Percentiles rank a stretch among this genome's conserved stretches.
phyloP scores from a whole-genome alignment of 2,888 invertebrate species.

The Ectemnius continuus region DNA sequence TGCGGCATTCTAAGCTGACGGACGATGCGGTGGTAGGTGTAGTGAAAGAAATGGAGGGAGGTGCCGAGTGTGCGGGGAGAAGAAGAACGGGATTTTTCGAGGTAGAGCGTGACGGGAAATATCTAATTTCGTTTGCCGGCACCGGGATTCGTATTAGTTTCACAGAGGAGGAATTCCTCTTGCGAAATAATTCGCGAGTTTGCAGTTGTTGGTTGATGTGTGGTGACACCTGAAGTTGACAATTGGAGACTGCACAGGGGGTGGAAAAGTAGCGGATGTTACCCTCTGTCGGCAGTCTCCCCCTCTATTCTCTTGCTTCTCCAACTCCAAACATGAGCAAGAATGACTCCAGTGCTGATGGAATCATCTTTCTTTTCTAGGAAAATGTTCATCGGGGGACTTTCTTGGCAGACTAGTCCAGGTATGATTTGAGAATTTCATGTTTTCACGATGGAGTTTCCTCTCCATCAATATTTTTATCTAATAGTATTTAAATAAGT shows the following conservation, averaged over 20 bases:
- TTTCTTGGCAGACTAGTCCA: slow-evolving; percentile 99
- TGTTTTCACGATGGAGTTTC: not conserved
- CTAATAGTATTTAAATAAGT: no score
- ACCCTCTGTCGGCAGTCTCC: slow-evolving; percentile 67
- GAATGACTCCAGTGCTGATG: slow-evolving; percentile 67
- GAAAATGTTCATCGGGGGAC: slow-evolving; percentile 99
- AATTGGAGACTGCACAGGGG: slow-evolving; percentile 67
- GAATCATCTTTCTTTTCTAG: slow-evolving; percentile 87
- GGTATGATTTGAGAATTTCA: slow-evolving; percentile 81
- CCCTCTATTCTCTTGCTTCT: slow-evolving; percentile 60
- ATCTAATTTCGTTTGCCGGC: slow-evolving; percentile 5
- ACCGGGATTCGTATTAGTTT: not conserved
- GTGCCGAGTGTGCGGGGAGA: not conserved
- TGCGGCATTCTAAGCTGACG: no score
- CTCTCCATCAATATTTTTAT: no score
- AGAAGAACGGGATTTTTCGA: slow-evolving; percentile 1
- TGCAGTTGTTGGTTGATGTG: slow-evolving; percentile 73
- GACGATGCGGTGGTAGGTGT: no score
- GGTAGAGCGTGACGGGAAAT: no score
- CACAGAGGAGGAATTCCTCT: not conserved
- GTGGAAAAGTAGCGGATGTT: slow-evolving; percentile 63
- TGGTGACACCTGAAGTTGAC: slow-evolving; percentile 72
- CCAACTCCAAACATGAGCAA: slow-evolving; percentile 63
- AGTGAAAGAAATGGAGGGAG: no score
- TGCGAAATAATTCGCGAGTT: slow-evolving; percentile 52